Base-by-base conservation (phyloP, 2,888 invertebrate genomes). In the Notodromas monacha region DNA sequence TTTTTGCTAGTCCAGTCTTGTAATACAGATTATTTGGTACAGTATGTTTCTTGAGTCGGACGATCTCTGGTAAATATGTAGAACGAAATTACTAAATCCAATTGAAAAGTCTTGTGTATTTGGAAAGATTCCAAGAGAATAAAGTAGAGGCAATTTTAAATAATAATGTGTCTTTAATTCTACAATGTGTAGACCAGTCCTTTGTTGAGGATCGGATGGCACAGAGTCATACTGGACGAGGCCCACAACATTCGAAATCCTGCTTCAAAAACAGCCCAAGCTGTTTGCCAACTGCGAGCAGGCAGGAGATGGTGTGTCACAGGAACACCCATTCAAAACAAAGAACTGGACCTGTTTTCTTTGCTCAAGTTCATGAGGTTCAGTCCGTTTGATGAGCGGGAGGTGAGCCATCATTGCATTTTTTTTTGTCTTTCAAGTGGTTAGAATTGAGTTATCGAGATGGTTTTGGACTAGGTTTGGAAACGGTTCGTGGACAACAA, bases 261-360 rank as follows among this genome's bases (percentile, higher is more conserved):
- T 45, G 77, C 76, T 49, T 61, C 68, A 5, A 56, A 61, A 37
- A 65, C 67, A 1, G 65, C 74, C 0, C 45, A 55, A 35, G 68
- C 70, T 0, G 68, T 67, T 4, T 68, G 66, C 44, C 50, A 52
- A 2, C 47, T 79, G 28, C 40, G 46, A 1, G 63, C 61, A 4
- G 55, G 50, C 33, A 53, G 58, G 2, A 62, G 77, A 8, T 79
- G 76, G 76, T 68, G 66, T 1, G 57, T 89, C 12, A 81, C 86
- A 1, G 89, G 89, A 14, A 86, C 86, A 0, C 89, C 89, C 0
- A 68, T 92, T 26, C 89, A 89, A 43, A 92, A 92, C 48, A 72
- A 76, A 45, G 69, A 79, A 44, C 50, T 68, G 34, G 84, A 57
- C 36, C 42, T 57, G 40, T 57, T 30, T 49, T 61, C 72, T 1